These are phyloP conservation scores for Halcyon malimbica DNA, from an alignment of 2,113 vertebrate genomes.

Conservation along the genomic window DNA sequence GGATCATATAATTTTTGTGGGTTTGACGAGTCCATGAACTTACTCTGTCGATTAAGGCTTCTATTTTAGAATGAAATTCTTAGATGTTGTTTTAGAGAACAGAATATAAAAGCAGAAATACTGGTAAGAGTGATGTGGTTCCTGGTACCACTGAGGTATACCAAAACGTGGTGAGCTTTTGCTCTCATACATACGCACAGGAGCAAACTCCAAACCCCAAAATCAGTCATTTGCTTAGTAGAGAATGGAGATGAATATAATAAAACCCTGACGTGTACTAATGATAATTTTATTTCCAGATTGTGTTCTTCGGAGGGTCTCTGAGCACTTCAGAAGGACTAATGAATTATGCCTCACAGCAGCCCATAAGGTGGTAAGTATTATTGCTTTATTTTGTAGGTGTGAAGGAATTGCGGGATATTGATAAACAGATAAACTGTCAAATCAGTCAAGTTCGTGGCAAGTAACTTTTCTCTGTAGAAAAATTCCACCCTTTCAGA, in stretches of 20 bases:
- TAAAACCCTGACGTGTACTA: not conserved
- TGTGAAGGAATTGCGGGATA: not conserved
- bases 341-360: not conserved
- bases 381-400: not conserved
- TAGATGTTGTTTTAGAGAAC: not conserved
- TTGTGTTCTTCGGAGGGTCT: not conserved
- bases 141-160: not conserved
- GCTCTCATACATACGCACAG: accelerated
- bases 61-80: not conserved
- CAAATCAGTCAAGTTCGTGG: not conserved
- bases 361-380: not conserved
- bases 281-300: not conserved
- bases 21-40: not conserved
- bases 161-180: not conserved
- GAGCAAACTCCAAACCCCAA: not conserved
- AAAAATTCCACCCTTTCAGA: not conserved
- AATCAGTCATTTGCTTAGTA: not conserved
- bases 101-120: not conserved
- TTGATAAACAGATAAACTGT: not conserved
- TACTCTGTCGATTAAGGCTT: not conserved
- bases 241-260: not conserved
- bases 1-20: not conserved
- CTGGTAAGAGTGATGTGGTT: not conserved
- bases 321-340: not conserved
- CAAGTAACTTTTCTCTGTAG: not conserved